phyloP scores from a whole-genome alignment of 1,140 invertebrate species.

The Zaprionus camerounensis region DNA sequence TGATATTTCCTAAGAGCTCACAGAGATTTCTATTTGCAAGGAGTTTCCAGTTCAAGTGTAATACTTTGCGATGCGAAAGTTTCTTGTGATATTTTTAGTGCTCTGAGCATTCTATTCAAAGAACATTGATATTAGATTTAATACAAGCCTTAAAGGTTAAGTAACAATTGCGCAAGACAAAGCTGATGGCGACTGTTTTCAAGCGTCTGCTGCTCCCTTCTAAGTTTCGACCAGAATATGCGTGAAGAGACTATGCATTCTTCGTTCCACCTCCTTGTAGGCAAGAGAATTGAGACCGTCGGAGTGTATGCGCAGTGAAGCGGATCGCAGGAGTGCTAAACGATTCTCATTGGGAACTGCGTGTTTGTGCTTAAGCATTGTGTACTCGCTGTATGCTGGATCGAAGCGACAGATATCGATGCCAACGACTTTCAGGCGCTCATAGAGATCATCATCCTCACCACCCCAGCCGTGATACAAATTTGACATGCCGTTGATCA shows the following conservation, averaged over 20 bases:
- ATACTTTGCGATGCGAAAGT: neutral
- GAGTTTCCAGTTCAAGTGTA: constrained; percentile 7
- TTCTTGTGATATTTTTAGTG: neutral
- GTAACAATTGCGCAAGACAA: constrained; percentile 55
- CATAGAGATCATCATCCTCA: constrained; percentile 96
- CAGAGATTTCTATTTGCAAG: constrained; percentile 6
- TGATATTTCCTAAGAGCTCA: constrained; percentile 14
- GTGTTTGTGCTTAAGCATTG: constrained; percentile 90
- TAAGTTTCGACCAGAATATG: constrained; percentile 86
- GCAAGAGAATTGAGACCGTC: constrained; percentile 90
- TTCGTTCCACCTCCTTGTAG: constrained; percentile 86
- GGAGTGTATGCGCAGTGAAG: constrained; percentile 85
- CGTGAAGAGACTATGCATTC: constrained; percentile 86
- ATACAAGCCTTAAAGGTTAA: constrained; percentile 54
- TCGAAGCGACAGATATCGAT: constrained; percentile 89
- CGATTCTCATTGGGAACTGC: constrained; percentile 84
- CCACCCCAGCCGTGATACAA: constrained; percentile 94
- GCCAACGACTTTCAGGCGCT: constrained; percentile 85
- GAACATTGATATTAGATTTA: constrained; percentile 1
- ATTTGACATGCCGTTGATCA: constrained; percentile 95
- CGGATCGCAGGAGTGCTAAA: constrained; percentile 73
- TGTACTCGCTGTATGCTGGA: constrained; percentile 89
- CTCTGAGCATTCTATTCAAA: neutral
- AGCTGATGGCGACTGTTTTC: constrained; percentile 24
- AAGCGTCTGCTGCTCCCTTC: neutral